Percentiles rank a stretch among this genome's conserved stretches.
Conservation (phyloP, 2,888 invertebrate genomes). For the Cryptocephalus moraei region DNA sequence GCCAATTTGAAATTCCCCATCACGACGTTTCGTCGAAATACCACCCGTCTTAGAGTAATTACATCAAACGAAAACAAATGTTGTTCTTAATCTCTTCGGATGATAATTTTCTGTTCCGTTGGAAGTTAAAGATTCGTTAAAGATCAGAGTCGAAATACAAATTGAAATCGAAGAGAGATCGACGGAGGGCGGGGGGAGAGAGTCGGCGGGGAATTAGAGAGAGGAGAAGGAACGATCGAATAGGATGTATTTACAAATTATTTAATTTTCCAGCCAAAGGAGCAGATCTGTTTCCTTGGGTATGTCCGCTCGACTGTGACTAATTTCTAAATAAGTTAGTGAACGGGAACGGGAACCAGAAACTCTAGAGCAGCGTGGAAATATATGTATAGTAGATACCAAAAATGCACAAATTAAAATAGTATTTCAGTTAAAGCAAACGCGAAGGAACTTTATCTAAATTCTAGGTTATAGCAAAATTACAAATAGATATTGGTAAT, state of each 20-base stretch:
- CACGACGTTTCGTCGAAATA: background rate
- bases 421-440: too few species aligned
- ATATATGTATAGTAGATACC: too few species aligned
- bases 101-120: constrained; percentile 16
- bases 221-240: constrained; percentile 24
- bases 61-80: constrained; percentile 3
- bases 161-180: constrained; percentile 17
- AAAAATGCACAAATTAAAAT: too few species aligned
- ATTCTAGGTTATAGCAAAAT: too few species aligned
- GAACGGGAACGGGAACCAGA: background rate
- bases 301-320: constrained; percentile 30
- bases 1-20: too few species aligned
- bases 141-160: constrained; percentile 17
- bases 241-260: constrained; percentile 34
- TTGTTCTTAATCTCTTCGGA: constrained; percentile 14
- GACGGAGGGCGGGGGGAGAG: too few species aligned
- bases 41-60: background rate
- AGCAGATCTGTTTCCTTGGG: constrained; percentile 34
- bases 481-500: too few species aligned
- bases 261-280: constrained; percentile 38
- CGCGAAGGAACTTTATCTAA: too few species aligned
- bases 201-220: background rate
- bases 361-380: too few species aligned
- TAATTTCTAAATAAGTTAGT: constrained; percentile 28
- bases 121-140: constrained; percentile 13